phyloP scores from a whole-genome alignment of 2,113 vertebrate genomes.

The Tyrannus savana region DNA sequence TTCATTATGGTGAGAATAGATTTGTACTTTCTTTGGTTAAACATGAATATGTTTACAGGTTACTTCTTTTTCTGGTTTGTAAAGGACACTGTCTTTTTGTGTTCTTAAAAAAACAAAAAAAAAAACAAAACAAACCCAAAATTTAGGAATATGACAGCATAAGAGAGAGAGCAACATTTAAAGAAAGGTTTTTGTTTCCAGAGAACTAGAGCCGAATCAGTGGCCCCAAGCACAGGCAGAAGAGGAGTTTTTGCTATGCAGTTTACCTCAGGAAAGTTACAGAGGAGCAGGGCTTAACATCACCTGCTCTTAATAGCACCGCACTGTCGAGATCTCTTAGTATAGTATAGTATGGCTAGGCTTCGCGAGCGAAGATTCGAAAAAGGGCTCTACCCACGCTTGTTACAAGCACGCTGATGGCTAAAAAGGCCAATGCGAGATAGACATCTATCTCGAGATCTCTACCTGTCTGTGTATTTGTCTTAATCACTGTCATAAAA shows the following conservation, averaged over 20 bases:
- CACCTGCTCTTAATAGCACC: neutral
- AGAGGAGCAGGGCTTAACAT: neutral
- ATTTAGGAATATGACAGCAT: neutral
- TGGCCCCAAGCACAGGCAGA: neutral
- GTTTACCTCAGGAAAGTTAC: neutral
- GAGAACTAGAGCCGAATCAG: neutral
- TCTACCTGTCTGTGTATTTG: neutral
- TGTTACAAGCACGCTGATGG: no score
- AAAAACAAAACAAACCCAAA: neutral
- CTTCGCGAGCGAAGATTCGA: no score
- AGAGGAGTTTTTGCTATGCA: neutral
- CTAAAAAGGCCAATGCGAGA: no score
- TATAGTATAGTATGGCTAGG: no score
- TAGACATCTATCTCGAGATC: no score
- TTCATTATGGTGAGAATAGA: neutral
- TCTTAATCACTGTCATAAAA: neutral
- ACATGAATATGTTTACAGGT: neutral
- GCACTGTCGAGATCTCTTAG: neutral
- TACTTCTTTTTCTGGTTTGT: neutral
- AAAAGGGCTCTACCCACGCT: no score
- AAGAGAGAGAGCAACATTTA: neutral
- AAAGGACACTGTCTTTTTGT: neutral
- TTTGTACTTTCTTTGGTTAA: neutral
- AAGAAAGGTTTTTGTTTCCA: neutral
- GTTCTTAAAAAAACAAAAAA: neutral